These are phyloP conservation scores for Ylistrum balloti DNA, from an alignment of 1,140 invertebrate species.

Conservation along the genomic window DNA sequence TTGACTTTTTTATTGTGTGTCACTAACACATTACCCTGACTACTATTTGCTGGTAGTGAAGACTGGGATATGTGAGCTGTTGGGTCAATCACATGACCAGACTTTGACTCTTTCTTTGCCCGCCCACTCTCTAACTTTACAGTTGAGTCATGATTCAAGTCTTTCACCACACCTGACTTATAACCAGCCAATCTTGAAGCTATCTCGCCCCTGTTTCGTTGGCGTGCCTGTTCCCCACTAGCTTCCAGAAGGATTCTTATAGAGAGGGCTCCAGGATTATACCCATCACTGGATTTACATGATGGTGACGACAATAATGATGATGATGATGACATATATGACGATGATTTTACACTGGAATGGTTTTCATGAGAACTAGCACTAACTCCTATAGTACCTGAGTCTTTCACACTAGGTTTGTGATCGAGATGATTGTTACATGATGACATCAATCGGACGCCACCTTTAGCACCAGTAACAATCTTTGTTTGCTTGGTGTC, in stretches of 20 bases:
- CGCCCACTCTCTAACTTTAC: not conserved
- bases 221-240: conserved; percentile 50
- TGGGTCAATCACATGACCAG: not conserved
- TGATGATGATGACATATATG: not conserved
- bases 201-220: not conserved
- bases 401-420: not conserved
- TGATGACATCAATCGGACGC: not conserved
- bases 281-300: not conserved
- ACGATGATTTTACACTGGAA: conserved; percentile 44
- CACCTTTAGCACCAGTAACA: conserved; percentile 16
- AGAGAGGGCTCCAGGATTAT: conserved; percentile 33
- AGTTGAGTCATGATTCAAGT: not conserved
- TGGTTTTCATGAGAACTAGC: conserved; percentile 38
- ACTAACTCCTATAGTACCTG: conserved; percentile 5
- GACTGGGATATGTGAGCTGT: not conserved
- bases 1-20: conserved; percentile 21
- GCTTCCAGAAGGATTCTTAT: conserved; percentile 57
- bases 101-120: not conserved
- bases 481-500: not conserved
- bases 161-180: conserved; percentile 2
- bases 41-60: not conserved
- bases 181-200: not conserved
- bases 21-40: not conserved
- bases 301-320: conserved; percentile 7
- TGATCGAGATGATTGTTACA: conserved; percentile 18